These are phyloP conservation scores for Tiliacea citrago DNA, from an alignment of 2,888 invertebrate species.

Conservation along the genomic window DNA sequence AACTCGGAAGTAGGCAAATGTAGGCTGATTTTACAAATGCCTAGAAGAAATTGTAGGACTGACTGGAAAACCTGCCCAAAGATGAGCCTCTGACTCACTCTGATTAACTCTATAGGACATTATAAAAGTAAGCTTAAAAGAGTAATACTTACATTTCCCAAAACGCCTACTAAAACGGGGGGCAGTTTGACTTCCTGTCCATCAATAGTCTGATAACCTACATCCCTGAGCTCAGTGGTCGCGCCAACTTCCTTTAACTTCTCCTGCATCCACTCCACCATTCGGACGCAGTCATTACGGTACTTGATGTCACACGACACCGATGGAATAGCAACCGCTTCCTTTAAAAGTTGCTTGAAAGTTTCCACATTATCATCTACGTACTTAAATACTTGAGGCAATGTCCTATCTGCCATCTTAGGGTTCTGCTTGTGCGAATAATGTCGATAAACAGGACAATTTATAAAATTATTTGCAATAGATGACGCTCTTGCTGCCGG, in stretches of 20 bases:
- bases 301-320: constrained; percentile 98
- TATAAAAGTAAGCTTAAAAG: not conserved
- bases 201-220: constrained; percentile 94
- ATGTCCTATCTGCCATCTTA: constrained; percentile 84
- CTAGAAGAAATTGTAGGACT: not conserved
- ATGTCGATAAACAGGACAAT: constrained; percentile 61
- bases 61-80: not conserved
- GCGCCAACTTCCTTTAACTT: constrained; percentile 93
- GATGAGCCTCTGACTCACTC: not conserved
- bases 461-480: constrained; percentile 63
- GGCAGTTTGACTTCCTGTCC: constrained; percentile 95
- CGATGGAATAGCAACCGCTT: constrained; percentile 98
- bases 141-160: constrained; percentile 92
- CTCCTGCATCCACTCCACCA: constrained; percentile 96
- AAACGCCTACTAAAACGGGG: constrained; percentile 94
- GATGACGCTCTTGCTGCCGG: constrained; percentile 67
- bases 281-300: constrained; percentile 94
- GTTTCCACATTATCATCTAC: constrained; percentile 94
- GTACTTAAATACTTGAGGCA: constrained; percentile 91
- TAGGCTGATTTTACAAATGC: not conserved
- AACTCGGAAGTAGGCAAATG: not conserved
- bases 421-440: constrained; percentile 74
- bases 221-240: constrained; percentile 93
- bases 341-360: constrained; percentile 95
- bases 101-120: not conserved